Evolutionary conservation across 2,113 vertebrate species (phyloP), one percentile per base, ranked within the genome.

Genomic region (Addax nasomaculatus): DNA sequence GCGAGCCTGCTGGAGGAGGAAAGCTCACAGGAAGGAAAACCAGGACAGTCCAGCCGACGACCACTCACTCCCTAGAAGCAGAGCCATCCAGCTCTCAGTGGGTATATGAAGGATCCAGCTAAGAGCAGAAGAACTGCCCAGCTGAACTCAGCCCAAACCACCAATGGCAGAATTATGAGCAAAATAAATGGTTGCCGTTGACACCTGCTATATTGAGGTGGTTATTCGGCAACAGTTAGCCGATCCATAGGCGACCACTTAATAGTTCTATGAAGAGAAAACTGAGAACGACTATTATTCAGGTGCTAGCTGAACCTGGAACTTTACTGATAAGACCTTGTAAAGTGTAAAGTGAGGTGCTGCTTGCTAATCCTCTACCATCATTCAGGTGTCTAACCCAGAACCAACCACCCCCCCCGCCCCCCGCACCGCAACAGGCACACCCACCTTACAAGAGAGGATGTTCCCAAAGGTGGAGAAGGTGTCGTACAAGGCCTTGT

Each of bases 401-500:
- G 80, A 45, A 36, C 73, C 70, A 70, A 29, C 16, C 2, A 5
- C 5, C 1, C 1, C 15, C n/a, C 1, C 21, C n/a, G 0, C 33
- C 33, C 45, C 7, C 39, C 4, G 6, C 43, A 5, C 11, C 0
- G 0, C 36, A 81, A 89, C 45, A 45, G 29, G 10, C 1, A 5
- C 0, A 2, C 80, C 78, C 97, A 99, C 99, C 99, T 99, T 99
- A 98, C 99, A 99, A 15, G 99, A 99, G 67, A 99, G 98, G 98
- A 99, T 99, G 98, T 99, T 99, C 76, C 99, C 99, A 29, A 99
- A 99, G 89, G 99, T 98, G 1, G 99, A 99, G 98, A 99, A 99
- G 0, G 99, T 99, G 94, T 99, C 99, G 1, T 99, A 99, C 92
- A 99, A 98, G 33, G 99, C 99, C 98, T 99, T 99, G 98, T 99